phyloP scores from a whole-genome alignment of 2,113 vertebrate species.

The Rousettus leschenaultii region DNA sequence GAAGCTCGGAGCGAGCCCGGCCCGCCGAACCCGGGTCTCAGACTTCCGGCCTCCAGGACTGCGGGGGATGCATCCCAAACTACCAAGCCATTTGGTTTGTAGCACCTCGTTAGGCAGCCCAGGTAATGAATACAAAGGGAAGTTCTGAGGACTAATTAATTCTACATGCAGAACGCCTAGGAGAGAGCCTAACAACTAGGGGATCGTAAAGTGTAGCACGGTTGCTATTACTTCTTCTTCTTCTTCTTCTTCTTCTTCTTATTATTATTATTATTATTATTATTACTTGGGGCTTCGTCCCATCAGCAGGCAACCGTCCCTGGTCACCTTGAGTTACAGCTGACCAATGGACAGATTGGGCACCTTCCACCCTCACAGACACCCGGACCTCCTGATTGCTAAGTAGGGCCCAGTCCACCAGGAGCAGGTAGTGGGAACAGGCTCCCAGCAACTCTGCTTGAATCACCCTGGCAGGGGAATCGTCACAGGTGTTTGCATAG shows the following conservation, averaged over 20 bases:
- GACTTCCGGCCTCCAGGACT: neutral
- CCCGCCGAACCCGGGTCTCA: neutral
- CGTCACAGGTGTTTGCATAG: neutral
- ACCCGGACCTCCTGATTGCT: neutral
- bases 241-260: no score
- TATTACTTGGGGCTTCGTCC: neutral
- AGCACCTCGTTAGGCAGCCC: neutral
- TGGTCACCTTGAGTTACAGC: neutral
- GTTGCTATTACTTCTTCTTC: no score
- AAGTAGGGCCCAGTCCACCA: neutral
- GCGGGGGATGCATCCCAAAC: fast-evolving
- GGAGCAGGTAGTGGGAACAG: neutral
- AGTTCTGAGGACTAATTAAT: no score
- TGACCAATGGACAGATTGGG: neutral
- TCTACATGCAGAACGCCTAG: neutral
- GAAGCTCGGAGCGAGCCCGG: neutral
- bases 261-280: no score
- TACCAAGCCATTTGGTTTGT: neutral
- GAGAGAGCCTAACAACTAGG: neutral
- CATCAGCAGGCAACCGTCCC: neutral
- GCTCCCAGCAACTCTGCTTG: fast-evolving
- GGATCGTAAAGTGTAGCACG: fast-evolving
- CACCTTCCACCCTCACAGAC: neutral
- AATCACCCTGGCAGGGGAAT: neutral
- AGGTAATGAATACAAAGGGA: neutral